Conservation (phyloP, 2,797 vertebrate genomes). For the Carcharodon carcharias region DNA sequence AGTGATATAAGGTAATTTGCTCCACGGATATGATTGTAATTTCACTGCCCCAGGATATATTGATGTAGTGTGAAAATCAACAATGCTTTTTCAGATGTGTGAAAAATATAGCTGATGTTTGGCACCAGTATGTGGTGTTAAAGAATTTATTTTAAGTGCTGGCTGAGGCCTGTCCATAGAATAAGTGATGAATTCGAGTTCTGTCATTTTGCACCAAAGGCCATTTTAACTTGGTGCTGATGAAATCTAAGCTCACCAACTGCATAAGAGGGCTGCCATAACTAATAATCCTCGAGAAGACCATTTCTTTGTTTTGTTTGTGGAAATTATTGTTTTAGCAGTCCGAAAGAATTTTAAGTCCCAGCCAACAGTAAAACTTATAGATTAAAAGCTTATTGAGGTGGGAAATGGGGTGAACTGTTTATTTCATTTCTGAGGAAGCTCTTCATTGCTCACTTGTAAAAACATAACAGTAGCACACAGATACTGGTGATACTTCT, state of each 20-base stretch:
- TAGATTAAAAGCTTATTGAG: background rate
- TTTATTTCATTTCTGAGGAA: background rate
- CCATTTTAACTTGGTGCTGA: background rate
- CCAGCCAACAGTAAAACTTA: background rate
- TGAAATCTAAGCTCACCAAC: background rate
- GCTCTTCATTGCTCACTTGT: background rate
- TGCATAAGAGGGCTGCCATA: background rate
- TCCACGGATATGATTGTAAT: background rate
- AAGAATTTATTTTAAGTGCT: background rate
- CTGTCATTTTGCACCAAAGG: background rate
- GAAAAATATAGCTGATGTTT: background rate
- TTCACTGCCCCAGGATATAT: background rate
- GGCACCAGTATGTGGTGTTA: background rate
- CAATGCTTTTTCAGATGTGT: background rate
- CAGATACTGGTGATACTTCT: background rate
- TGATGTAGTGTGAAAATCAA: slow-evolving; percentile 12
- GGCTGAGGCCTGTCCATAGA: background rate
- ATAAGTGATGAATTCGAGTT: background rate
- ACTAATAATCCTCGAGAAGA: background rate
- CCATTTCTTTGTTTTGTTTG: background rate
- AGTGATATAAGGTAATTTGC: background rate
- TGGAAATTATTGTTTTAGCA: background rate
- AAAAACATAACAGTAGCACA: background rate
- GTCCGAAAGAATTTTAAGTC: background rate
- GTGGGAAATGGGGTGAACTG: background rate